phyloP scores from a whole-genome alignment of 2,113 vertebrate genomes.

The Prietella phreatophila region DNA sequence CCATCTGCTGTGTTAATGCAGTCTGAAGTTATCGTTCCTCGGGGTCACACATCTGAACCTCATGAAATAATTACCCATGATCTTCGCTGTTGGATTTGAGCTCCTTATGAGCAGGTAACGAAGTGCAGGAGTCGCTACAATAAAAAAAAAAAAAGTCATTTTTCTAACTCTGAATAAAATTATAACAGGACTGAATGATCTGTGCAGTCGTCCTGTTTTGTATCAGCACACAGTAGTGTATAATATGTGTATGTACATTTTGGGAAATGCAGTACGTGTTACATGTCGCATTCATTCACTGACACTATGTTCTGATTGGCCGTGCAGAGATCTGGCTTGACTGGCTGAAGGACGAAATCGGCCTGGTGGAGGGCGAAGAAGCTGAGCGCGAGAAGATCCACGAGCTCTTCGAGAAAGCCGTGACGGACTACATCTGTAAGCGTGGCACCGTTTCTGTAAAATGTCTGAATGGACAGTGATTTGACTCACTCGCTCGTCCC shows the following conservation, averaged over 20 bases:
- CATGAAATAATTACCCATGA: not conserved
- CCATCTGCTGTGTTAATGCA: not conserved
- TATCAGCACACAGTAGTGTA: not conserved
- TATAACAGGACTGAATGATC: not conserved
- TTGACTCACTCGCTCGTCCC: not conserved
- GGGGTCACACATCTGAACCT: not conserved
- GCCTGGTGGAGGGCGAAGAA: slow-evolving; percentile 77
- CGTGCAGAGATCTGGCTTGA: slow-evolving; percentile 92
- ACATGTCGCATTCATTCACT: not conserved
- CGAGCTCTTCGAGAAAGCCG: slow-evolving; percentile 88
- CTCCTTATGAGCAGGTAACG: not conserved
- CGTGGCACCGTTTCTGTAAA: not conserved
- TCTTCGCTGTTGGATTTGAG: not conserved
- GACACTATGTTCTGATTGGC: not conserved
- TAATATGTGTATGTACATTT: not conserved
- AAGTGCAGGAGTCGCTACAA: not conserved
- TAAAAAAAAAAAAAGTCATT: not conserved
- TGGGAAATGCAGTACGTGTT: not conserved
- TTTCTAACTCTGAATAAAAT: not conserved
- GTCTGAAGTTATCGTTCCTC: not conserved
- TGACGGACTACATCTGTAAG: slow-evolving; percentile 96
- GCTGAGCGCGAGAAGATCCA: slow-evolving; percentile 84
- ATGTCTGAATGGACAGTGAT: not conserved
- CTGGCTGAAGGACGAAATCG: slow-evolving; percentile 95
- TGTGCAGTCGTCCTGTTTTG: not conserved